Base-by-base conservation (phyloP, 1,140 invertebrate genomes). In the Ridgeia piscesae region DNA sequence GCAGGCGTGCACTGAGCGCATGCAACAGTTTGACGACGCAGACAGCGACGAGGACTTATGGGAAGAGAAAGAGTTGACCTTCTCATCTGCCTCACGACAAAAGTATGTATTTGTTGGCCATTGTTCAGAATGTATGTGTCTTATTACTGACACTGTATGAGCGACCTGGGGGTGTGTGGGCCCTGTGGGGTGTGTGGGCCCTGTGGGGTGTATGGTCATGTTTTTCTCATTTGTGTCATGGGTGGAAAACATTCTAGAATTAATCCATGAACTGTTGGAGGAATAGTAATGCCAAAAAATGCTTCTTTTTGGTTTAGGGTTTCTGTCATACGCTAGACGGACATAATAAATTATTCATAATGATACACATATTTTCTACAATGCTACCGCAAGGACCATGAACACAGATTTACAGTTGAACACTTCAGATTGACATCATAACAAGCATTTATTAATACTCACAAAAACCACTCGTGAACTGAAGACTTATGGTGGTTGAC, bases 1-100 rank as follows among this genome's bases (percentile, higher is more conserved):
- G 93, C 96, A 97, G 94, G 96, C 96, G 9, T 97, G 97, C 94
- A 96, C 96, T 92, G 95, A 96, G 92, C 94, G 94, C 89, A 95
- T 95, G 89, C 95, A 95, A 91, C 95, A 96, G n/a, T 96, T 97
- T 93, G 95, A 96, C 94, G 96, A 96, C 92, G 96, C 96, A 93
- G 95, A 95, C 92, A 95, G 95, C 93, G 95, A 96, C 92, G 96
- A 97, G 92, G 96, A 96, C 91, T 95, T 96, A 17, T 96, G 95
- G 95, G 96, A 97, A 94, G 96, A 96, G 92, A 96, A 96, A 91
- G 96, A 95, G 91, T 92, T 91, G 33, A 92, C 35, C 33, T 93
- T 92, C 34, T 33, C 88, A 33, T 33, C 42, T 21, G 33, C 17
- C 88, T 77, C 34, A 33, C 42, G 88, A 89, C 91, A 92, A 42